Evolutionary conservation across 2,888 invertebrate species (phyloP).

Genomic region (Mesodorylaimus sp.): DNA sequence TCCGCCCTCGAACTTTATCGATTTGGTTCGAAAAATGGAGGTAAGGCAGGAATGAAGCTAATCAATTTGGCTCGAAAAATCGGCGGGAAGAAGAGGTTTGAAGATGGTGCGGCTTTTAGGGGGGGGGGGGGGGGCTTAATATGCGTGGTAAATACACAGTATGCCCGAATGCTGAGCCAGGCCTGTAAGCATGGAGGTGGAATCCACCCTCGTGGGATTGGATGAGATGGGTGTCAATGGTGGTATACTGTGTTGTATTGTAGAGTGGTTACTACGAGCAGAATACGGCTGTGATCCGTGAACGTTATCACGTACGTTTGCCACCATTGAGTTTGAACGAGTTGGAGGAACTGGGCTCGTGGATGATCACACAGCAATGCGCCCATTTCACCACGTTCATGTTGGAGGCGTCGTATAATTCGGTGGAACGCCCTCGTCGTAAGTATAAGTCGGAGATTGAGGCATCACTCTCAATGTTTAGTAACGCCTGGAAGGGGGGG

Average conservation of each 20-base stretch:
- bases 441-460: no score
- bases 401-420: background rate
- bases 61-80: no score
- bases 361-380: slow-evolving; percentile 4
- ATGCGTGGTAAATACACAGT: no score
- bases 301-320: slow-evolving; percentile 18
- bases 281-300: slow-evolving; percentile 20
- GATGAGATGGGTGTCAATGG: background rate
- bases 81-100: no score
- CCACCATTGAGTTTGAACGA: background rate
- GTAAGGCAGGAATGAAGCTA: slow-evolving; percentile 37
- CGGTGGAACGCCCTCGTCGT: background rate
- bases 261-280: slow-evolving; percentile 31
- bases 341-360: background rate
- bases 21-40: slow-evolving; percentile 58
- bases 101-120: no score
- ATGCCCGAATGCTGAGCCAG: no score
- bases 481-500: no score
- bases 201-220: background rate
- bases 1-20: slow-evolving; percentile 58
- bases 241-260: slow-evolving; percentile 12
- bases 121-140: no score
- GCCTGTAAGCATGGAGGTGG: no score
- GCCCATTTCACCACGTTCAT: background rate
- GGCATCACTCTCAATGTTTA: no score